Evolutionary conservation across 2,888 invertebrate genomes (phyloP).

Genomic region (Torymus tubicola): DNA sequence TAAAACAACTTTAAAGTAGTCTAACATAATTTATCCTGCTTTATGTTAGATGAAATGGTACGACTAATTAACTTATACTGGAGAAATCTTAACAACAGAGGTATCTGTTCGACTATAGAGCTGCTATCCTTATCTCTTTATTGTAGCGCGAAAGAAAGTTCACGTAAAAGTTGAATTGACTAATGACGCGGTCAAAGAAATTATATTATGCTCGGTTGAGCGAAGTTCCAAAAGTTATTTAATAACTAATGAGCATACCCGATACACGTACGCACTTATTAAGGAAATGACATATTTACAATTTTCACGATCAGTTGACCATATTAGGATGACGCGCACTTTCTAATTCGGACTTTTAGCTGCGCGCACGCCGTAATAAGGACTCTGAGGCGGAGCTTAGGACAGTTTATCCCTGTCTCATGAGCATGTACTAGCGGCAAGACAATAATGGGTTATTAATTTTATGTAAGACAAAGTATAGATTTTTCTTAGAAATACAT

Average conservation of each 20-base stretch:
- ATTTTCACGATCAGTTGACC: slow-evolving; percentile 33
- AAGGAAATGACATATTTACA: slow-evolving; percentile 38
- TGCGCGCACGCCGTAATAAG: neutral
- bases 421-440: too few species aligned
- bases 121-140: too few species aligned
- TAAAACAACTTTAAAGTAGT: too few species aligned
- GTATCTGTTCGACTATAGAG: too few species aligned
- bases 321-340: slow-evolving; percentile 30
- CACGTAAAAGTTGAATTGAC: slow-evolving; percentile 4
- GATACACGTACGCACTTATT: slow-evolving; percentile 3
- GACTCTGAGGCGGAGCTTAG: neutral
- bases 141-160: neutral
- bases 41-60: too few species aligned
- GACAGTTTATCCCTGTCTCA: too few species aligned
- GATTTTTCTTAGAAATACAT: too few species aligned
- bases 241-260: slow-evolving; percentile 30
- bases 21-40: too few species aligned
- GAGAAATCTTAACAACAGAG: too few species aligned
- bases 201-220: neutral
- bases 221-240: slow-evolving; percentile 13
- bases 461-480: too few species aligned
- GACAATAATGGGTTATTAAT: too few species aligned
- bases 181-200: slow-evolving; percentile 8
- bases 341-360: slow-evolving; percentile 37
- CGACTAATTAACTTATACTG: too few species aligned